These are phyloP conservation scores for Oryzias celebensis DNA, from an alignment of 2,113 vertebrate genomes.

Conservation along the genomic window DNA sequence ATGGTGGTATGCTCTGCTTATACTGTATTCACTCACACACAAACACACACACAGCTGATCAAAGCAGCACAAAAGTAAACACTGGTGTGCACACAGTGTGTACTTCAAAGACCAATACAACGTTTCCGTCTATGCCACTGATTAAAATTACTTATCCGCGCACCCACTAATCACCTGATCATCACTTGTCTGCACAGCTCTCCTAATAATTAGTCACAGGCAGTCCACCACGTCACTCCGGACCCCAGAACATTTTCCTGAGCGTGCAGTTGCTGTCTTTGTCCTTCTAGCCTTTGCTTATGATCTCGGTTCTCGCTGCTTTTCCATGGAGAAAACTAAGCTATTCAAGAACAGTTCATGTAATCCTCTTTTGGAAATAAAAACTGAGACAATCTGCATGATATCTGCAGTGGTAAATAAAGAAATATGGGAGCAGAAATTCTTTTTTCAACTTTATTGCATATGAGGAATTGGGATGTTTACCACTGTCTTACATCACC, in stretches of 20 bases:
- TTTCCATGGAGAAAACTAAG: background rate
- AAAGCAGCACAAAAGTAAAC: slow-evolving; percentile 43
- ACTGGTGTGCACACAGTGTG: slow-evolving; percentile 10
- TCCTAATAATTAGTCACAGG: slow-evolving; percentile 13
- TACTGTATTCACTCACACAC: slow-evolving; percentile 17
- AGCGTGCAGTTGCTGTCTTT: slow-evolving; percentile 4
- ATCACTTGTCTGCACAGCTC: slow-evolving; percentile 10
- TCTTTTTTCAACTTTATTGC: background rate
- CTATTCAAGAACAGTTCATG: background rate
- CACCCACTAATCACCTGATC: slow-evolving; percentile 2
- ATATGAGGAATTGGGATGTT: background rate
- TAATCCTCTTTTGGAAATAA: too few species aligned
- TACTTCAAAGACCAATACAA: background rate
- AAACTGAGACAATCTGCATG: too few species aligned
- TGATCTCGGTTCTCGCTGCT: background rate
- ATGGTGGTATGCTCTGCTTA: slow-evolving; percentile 46
- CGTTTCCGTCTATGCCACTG: background rate
- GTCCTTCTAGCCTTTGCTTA: background rate
- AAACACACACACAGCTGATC: slow-evolving; percentile 46
- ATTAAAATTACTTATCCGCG: slow-evolving; percentile 8
- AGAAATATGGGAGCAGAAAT: background rate
- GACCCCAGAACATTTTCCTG: slow-evolving; percentile 1
- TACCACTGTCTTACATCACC: background rate
- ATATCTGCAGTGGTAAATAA: too few species aligned
- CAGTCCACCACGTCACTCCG: background rate